These are phyloP conservation scores for Avahi laniger DNA, from an alignment of 2,797 vertebrate genomes.

Conservation along the genomic window DNA sequence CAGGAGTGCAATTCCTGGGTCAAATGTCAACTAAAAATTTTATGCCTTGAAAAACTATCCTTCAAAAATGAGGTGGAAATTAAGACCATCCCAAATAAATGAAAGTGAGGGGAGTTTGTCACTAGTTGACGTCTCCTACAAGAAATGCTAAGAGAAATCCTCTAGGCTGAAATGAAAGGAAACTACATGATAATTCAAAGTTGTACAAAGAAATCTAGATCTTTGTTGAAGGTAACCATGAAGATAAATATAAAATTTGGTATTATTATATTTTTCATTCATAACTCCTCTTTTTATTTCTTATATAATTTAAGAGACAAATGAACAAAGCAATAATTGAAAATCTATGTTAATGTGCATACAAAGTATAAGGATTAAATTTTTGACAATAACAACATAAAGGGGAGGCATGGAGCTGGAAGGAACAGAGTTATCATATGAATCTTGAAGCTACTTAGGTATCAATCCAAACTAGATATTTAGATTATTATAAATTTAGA, in stretches of 20 bases:
- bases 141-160: background rate
- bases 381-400: background rate
- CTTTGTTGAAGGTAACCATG: background rate
- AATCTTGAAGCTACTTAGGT: background rate
- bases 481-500: background rate
- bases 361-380: background rate
- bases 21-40: background rate
- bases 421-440: background rate
- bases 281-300: background rate
- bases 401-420: background rate
- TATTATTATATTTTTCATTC: background rate
- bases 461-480: background rate
- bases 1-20: background rate
- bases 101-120: background rate
- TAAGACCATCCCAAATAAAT: background rate
- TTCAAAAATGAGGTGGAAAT: slow-evolving; percentile 4
- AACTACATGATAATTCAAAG: background rate
- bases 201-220: background rate
- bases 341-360: background rate
- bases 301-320: background rate
- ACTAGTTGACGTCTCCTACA: background rate
- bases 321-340: background rate
- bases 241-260: background rate
- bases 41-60: background rate
- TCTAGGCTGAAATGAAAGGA: slow-evolving; percentile 7